Base-by-base conservation (phyloP, 1,140 invertebrate species). In the Bombus confusus region DNA sequence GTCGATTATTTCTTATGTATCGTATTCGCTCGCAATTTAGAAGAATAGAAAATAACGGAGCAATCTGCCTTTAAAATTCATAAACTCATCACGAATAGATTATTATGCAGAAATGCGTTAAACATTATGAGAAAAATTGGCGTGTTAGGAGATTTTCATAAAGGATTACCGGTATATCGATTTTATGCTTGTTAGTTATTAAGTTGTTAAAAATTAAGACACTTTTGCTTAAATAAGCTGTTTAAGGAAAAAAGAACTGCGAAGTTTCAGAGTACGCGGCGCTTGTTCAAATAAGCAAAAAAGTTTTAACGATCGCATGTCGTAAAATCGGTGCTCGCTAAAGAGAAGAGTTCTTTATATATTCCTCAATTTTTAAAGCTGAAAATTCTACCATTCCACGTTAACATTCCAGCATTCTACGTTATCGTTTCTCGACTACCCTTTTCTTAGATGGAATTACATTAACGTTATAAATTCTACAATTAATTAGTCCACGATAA, bases 251-350 rank as follows among this genome's bases (percentile, higher is more conserved):
- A 66, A 39, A 22, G 73, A 10, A 28, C 8, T 31, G 10, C 37
- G 1, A 77, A 64, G 75, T 77, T 77, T 28, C 37, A 57, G 6
- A 5, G 31, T 13, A 1, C 3, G 13, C 12, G 31, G 18, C 34
- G 25, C 34, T 76, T 37, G 22, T 76, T 59, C 15, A 37, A 75
- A 75, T 59, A 34, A 59, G 47, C 8, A 59, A 39, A 64, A 39
- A 77, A 64, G 9, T 77, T 77, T 39, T 41, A 77, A 77, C n/a
- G 75, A 62, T 64, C 75, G 75, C 57, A 41, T 62, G n/a, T 59
- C 34, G 37, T 41, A 47, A 62, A 41, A n/a, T 64, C 28, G 8
- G 37, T 52, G 18, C 28, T 39, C 12, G 18, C 37, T 39, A 62
- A 41, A 41, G 6, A 59, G 5, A 18, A 6, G 0, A 2, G 28